Evolutionary conservation across 2,113 vertebrate genomes (phyloP).

Genomic region (Callospermophilus lateralis): DNA sequence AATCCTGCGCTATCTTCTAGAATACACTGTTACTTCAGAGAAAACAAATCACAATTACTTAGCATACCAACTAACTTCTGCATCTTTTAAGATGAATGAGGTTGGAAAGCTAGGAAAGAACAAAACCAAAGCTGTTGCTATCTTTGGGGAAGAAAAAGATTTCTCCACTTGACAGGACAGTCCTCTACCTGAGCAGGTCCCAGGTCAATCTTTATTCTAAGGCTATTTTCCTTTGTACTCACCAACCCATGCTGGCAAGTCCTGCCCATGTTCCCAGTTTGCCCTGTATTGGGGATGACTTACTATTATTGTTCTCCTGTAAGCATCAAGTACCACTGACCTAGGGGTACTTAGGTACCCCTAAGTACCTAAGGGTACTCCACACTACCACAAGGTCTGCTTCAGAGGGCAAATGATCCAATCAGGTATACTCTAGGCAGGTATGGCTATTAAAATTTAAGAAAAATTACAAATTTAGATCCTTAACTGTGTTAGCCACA

Average conservation of each 20-base stretch:
- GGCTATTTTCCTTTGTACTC: background rate
- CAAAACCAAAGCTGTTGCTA: background rate
- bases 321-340: background rate
- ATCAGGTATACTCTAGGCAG: background rate
- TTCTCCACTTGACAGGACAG: background rate
- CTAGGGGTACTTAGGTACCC: too few relatives aligned
- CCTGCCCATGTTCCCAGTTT: background rate
- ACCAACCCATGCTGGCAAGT: background rate
- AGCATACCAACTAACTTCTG: background rate
- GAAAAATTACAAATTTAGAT: background rate
- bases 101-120: background rate
- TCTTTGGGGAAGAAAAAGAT: background rate
- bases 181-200: slow-evolving; percentile 22
- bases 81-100: background rate
- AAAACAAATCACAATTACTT: background rate
- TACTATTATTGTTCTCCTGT: background rate
- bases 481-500: background rate
- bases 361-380: background rate
- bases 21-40: background rate
- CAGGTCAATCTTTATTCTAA: background rate
- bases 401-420: background rate
- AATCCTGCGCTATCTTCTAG: background rate
- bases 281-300: background rate
- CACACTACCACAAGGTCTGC: background rate
- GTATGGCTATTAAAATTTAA: background rate